phyloP scores from a whole-genome alignment of 2,113 vertebrate genomes.

The Nycticebus coucang region DNA sequence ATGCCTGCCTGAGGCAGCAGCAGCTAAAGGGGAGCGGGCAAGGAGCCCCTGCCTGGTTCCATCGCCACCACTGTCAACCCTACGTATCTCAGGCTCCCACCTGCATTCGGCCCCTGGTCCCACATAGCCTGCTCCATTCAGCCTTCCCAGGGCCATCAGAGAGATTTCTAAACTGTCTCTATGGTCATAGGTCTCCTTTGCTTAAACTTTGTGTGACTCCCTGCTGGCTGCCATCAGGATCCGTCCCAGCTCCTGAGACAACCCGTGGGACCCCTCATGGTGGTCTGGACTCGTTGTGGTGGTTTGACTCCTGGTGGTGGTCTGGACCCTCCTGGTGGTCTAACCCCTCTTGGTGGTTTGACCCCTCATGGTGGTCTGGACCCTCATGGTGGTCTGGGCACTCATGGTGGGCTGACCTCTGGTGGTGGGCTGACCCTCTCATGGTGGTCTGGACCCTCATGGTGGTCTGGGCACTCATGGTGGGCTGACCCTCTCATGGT shows the following conservation, averaged over 20 bases:
- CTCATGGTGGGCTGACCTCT: too few relatives aligned
- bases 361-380: too few relatives aligned
- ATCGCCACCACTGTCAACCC: neutral
- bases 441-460: too few relatives aligned
- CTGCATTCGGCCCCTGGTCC: fast-evolving
- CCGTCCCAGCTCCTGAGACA: neutral
- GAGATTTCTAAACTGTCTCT: neutral
- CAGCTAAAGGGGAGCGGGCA: neutral
- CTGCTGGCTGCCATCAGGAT: too few relatives aligned
- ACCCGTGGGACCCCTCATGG: neutral
- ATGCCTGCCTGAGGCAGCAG: neutral
- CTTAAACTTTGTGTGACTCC: neutral
- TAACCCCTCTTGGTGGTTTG: neutral
- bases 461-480: too few relatives aligned
- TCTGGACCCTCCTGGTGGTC: too few relatives aligned
- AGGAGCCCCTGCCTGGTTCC: fast-evolving
- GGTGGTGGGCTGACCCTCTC: too few relatives aligned
- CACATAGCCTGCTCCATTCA: fast-evolving
- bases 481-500: too few relatives aligned
- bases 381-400: too few relatives aligned
- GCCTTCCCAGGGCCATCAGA: neutral
- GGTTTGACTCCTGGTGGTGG: too few relatives aligned
- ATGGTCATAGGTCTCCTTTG: neutral
- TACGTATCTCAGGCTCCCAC: neutral
- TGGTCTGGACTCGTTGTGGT: too few relatives aligned